phyloP scores from a whole-genome alignment of 2,113 vertebrate genomes.

The Rhynchomys soricoides region DNA sequence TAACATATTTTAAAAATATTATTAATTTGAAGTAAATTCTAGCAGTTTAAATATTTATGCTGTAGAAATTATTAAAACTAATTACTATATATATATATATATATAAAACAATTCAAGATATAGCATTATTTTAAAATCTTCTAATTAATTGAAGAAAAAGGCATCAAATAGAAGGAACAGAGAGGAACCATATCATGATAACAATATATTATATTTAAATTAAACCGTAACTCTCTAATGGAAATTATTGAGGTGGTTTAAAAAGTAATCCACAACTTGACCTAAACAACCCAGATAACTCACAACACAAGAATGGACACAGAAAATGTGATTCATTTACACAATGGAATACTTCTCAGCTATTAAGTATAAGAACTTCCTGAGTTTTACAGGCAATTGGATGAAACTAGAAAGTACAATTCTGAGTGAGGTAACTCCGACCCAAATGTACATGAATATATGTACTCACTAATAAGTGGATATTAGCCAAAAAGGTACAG shows the following conservation, averaged over 20 bases:
- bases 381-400: too few species aligned
- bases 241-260: not conserved
- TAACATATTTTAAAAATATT: not conserved
- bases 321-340: too few species aligned
- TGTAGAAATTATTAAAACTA: not conserved
- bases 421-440: too few species aligned
- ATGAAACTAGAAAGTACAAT: too few species aligned
- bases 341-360: too few species aligned
- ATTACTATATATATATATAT: not conserved
- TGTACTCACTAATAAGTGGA: too few species aligned
- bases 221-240: not conserved
- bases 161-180: too few species aligned
- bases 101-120: not conserved
- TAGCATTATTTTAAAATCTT: not conserved
- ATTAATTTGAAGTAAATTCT: slow-evolving; percentile 3
- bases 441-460: too few species aligned
- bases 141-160: not conserved
- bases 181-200: not conserved
- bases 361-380: too few species aligned
- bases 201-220: not conserved
- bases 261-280: not conserved
- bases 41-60: not conserved
- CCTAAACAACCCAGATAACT: too few species aligned
- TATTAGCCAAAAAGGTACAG: too few species aligned
- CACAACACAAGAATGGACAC: too few species aligned